A percentile compares a stretch with the other conserved stretches of the same genome.
These are phyloP conservation scores for Nasua narica DNA, from an alignment of 2,797 vertebrate genomes.

Conservation along the genomic window DNA sequence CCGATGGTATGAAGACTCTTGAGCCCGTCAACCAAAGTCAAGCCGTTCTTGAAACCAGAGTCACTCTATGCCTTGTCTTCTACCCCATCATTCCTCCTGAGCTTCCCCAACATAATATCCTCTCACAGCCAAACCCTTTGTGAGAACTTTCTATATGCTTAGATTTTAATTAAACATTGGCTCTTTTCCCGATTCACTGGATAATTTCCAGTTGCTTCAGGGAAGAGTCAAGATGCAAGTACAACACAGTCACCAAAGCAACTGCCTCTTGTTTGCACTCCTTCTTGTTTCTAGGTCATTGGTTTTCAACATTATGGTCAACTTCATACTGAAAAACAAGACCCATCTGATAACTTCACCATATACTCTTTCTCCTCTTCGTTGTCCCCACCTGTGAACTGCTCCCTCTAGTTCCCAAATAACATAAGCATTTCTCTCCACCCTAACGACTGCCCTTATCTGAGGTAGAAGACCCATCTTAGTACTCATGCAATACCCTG, in stretches of 20 bases:
- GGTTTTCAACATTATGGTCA: not conserved
- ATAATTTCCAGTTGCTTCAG: not conserved
- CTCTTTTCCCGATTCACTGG: not conserved
- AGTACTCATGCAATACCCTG: not conserved
- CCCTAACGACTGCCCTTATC: not conserved
- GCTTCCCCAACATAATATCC: not conserved
- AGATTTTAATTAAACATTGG: not conserved
- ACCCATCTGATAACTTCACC: not conserved
- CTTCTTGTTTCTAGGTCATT: not conserved
- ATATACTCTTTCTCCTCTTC: not conserved
- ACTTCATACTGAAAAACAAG: not conserved
- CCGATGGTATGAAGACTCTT: not conserved
- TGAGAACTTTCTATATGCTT: not conserved
- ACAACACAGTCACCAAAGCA: not conserved
- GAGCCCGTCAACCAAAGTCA: not conserved
- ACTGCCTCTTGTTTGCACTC: not conserved
- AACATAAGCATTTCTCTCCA: not conserved
- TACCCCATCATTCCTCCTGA: not conserved
- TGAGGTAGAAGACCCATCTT: not conserved
- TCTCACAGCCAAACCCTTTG: not conserved
- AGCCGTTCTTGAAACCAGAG: rapidly evolving
- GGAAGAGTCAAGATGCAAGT: not conserved
- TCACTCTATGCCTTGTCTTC: not conserved
- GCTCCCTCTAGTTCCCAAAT: not conserved
- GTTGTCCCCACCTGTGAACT: not conserved